These are phyloP conservation scores for Varanus komodoensis DNA, from an alignment of 2,113 vertebrate species.

Conservation along the genomic window DNA sequence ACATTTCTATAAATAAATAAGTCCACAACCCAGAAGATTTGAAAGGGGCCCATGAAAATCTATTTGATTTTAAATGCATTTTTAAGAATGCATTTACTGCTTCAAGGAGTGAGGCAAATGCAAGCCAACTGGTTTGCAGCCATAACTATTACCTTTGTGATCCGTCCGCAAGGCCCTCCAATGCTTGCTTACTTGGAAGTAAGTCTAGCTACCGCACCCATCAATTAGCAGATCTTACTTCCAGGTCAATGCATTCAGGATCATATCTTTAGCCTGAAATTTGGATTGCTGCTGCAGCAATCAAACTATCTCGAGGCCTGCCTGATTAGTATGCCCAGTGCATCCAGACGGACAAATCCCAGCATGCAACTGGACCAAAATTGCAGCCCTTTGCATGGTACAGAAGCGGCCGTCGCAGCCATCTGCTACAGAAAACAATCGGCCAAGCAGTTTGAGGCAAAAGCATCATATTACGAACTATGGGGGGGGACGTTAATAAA, in stretches of 20 bases:
- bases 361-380: slow-evolving; percentile 13
- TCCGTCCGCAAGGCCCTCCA: not conserved
- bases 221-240: not conserved
- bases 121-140: not conserved
- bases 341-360: slow-evolving; percentile 15
- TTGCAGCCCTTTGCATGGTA: not conserved
- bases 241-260: not conserved
- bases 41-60: not conserved
- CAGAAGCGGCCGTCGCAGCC: slow-evolving; percentile 30
- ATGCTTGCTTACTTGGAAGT: not conserved
- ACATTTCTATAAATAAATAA: not conserved
- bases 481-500: not conserved
- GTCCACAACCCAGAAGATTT: not conserved
- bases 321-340: slow-evolving; percentile 5
- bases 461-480: not conserved
- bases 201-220: not conserved
- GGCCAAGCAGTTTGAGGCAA: not conserved
- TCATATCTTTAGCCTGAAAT: not conserved
- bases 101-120: not conserved
- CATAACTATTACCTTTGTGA: not conserved
- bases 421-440: slow-evolving; percentile 52
- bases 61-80: not conserved
- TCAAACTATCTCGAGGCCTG: not conserved
- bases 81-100: too few species aligned
- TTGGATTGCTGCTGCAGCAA: not conserved